Evolutionary conservation across 2,797 vertebrate species (phyloP).

Genomic region (Austrolebias charrua): DNA sequence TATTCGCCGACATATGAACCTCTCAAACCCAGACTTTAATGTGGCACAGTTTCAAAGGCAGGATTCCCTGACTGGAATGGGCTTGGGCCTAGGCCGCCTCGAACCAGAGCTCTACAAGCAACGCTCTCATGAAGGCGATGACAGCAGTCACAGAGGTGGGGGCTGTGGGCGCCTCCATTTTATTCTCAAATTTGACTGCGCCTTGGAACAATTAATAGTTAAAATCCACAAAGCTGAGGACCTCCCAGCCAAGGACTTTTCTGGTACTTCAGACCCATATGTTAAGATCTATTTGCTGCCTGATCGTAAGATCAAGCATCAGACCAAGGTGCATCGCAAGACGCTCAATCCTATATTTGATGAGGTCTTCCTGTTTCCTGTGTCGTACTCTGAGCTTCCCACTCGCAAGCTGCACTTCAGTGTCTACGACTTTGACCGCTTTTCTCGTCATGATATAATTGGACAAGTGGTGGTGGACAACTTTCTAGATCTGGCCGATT

Average conservation of each 20-base stretch:
- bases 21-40: slow-evolving; percentile 97
- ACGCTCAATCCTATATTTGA: slow-evolving; percentile 97
- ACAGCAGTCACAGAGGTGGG: slow-evolving; percentile 82
- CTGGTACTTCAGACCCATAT: slow-evolving; percentile 97
- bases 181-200: slow-evolving; percentile 95
- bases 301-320: slow-evolving; percentile 97
- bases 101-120: slow-evolving; percentile 98
- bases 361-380: slow-evolving; percentile 97
- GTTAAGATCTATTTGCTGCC: slow-evolving; percentile 98
- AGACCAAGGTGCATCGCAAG: slow-evolving; percentile 99
- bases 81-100: slow-evolving; percentile 89
- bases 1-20: slow-evolving; percentile 94
- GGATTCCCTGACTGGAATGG: slow-evolving; percentile 92
- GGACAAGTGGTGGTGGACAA: slow-evolving; percentile 98
- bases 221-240: slow-evolving; percentile 97
- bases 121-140: slow-evolving; percentile 91
- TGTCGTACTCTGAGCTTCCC: slow-evolving; percentile 93
- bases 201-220: slow-evolving; percentile 96
- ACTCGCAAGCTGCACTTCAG: slow-evolving; percentile 97
- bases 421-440: slow-evolving; percentile 97
- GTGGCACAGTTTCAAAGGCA: slow-evolving; percentile 96
- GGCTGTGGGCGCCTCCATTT: slow-evolving; percentile 94
- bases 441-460: slow-evolving; percentile 97
- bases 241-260: slow-evolving; percentile 97
- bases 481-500: slow-evolving; percentile 98